Percentiles rank a stretch among this genome's conserved stretches.
phyloP scores from a whole-genome alignment of 2,888 invertebrate genomes.

The Oxytorus armatus region DNA sequence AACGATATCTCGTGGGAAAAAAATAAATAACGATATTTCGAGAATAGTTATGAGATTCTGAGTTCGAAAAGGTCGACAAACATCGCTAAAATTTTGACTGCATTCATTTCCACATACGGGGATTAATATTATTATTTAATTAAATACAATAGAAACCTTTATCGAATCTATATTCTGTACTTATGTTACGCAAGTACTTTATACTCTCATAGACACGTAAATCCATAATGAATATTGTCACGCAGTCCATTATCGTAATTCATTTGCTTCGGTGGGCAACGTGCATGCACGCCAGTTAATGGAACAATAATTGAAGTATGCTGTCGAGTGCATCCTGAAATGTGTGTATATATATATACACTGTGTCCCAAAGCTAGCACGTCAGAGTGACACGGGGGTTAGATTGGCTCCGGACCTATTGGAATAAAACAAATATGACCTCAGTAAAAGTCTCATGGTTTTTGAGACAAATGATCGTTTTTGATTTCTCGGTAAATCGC shows the following conservation, averaged over 20 bases:
- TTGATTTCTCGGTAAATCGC: no score
- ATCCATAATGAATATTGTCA: conserved; percentile 58
- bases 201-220: conserved; percentile 39
- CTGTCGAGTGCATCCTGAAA: conserved; percentile 50
- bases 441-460: no score
- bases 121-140: conserved; percentile 2
- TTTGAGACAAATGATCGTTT: no score
- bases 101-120: no score
- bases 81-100: no score
- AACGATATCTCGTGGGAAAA: no score
- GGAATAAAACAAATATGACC: no score
- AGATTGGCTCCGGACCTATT: no score
- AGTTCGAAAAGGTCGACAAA: no score
- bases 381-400: no score
- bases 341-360: conserved; percentile 1
- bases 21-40: not conserved
- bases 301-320: conserved; percentile 63
- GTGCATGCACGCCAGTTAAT: conserved; percentile 48
- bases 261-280: conserved; percentile 34
- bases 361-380: no score
- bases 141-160: not conserved
- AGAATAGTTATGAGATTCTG: not conserved
- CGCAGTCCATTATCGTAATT: conserved; percentile 58
- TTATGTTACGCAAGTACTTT: conserved; percentile 13
- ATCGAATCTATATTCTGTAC: conserved; percentile 20